Evolutionary conservation across 2,797 vertebrate species (phyloP), one percentile per base, ranked within the genome.

Genomic region (Anabacerthia variegaticeps): DNA sequence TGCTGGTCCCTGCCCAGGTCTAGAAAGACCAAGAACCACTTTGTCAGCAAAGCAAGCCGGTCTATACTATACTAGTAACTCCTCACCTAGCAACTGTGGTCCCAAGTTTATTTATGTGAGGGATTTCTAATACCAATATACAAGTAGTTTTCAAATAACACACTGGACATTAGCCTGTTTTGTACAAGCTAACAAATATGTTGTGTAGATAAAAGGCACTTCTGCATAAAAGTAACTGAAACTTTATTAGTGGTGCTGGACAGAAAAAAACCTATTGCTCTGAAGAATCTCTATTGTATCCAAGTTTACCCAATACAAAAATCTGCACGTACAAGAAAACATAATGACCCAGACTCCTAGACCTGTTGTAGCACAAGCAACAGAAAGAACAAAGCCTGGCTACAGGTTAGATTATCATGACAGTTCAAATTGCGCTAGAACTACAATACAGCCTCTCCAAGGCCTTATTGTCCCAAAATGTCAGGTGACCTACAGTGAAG

Each of bases 351-450:
- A 81, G 36, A 46, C 2, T 10, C 54, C 69, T 80, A 90, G 48
- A 73, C 12, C 20, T 59, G 43, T 15, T 48, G 21, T 9, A 72
- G 37, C 13, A 75, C 1, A 4, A 87, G 30, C 13, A 67, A 59
- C 14, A 59, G 22, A 68, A 74, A 0, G 1, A 67, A 81, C 0
- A 0, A 71, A 75, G 51, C 30, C 30, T 30, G 17, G 27, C 16
- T 78, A 23, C 55, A 80, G 43, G 23, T 51, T 22, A 85, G 7
- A 58, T 22, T n/a, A 32, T 32, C 15, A 5, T 6, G 18, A 4
- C 52, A 62, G 30, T 44, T 56, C 4, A 6, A 79, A 76, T 0
- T 49, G 18, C 10, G 10, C 13, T 56, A 48, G 20, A 84, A 46
- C 14, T 74, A 61, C 23, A 6, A 19, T 24, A 55, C 1, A 8